A percentile compares a stretch with the other conserved stretches of the same genome.
Evolutionary conservation across 30 jellyfish, hydroid and myxozoan species (phyloP).

Genomic region (Nemopilema nomurai): DNA sequence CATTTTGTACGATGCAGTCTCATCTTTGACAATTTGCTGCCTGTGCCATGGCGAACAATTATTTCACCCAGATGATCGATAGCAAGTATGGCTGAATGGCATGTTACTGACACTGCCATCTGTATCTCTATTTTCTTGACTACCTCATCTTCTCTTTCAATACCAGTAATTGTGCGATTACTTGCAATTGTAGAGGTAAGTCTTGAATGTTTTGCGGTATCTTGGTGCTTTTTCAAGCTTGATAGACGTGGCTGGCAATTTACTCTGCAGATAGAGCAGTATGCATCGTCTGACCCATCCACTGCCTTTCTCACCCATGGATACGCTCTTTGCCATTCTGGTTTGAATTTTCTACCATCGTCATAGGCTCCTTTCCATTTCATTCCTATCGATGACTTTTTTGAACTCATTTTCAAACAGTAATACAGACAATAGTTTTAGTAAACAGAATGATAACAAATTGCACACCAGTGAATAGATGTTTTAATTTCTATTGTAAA

Average conservation of each 20-base stretch:
- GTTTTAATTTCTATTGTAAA: neutral
- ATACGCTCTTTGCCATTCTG: slow-evolving; percentile 44
- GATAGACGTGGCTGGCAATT: slow-evolving; percentile 36
- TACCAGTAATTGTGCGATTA: neutral
- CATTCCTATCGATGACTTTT: slow-evolving; percentile 1
- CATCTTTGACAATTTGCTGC: slow-evolving; percentile 43
- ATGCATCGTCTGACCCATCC: slow-evolving; percentile 72
- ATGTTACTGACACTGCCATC: slow-evolving; percentile 64
- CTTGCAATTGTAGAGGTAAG: neutral
- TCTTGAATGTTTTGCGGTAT: slow-evolving; percentile 26
- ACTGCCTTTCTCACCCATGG: slow-evolving; percentile 57
- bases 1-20: slow-evolving; percentile 68
- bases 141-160: slow-evolving; percentile 31
- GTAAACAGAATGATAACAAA: neutral
- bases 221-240: slow-evolving; percentile 27
- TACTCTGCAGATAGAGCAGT: slow-evolving; percentile 29
- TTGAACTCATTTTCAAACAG: slow-evolving; percentile 10
- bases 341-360: slow-evolving; percentile 34
- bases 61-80: slow-evolving; percentile 73
- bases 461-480: neutral
- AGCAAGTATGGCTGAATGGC: slow-evolving; percentile 67
- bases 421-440: neutral
- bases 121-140: slow-evolving; percentile 46
- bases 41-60: slow-evolving; percentile 54
- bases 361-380: slow-evolving; percentile 51